Conservation (phyloP, 1,140 invertebrate species). For the Calliphora vicina region DNA sequence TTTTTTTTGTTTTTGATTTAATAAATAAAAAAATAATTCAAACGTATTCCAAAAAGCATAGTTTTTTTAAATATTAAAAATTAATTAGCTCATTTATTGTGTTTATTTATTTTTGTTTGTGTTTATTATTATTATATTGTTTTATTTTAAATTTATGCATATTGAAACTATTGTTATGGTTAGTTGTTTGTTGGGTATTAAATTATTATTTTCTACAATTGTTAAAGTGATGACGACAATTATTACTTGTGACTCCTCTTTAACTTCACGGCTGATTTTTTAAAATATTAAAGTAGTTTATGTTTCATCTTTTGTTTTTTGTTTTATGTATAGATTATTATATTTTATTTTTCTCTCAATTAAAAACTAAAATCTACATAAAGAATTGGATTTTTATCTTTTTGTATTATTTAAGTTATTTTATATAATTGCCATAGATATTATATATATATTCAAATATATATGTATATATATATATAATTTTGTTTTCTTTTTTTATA, state of each 20-base stretch:
- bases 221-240: neutral
- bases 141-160: neutral
- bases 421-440: slow-evolving; percentile 1
- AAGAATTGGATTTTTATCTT: neutral
- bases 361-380: slow-evolving; percentile 17
- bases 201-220: neutral
- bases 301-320: neutral
- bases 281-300: slow-evolving; percentile 2
- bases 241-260: neutral
- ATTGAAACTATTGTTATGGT: neutral
- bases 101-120: neutral
- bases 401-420: neutral
- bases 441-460: too few species aligned
- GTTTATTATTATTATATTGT: neutral
- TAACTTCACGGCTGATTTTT: neutral
- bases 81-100: neutral
- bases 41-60: neutral
- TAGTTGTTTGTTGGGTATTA: neutral
- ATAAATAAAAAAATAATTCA: slow-evolving; percentile 2
- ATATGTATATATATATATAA: neutral
- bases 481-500: neutral
- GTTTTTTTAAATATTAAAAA: neutral
- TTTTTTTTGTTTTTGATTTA: neutral
- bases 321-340: neutral
- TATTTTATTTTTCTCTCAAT: neutral